Evolutionary conservation across 2,888 invertebrate genomes (phyloP).

Genomic region (Ramazzottius varieornatus): DNA sequence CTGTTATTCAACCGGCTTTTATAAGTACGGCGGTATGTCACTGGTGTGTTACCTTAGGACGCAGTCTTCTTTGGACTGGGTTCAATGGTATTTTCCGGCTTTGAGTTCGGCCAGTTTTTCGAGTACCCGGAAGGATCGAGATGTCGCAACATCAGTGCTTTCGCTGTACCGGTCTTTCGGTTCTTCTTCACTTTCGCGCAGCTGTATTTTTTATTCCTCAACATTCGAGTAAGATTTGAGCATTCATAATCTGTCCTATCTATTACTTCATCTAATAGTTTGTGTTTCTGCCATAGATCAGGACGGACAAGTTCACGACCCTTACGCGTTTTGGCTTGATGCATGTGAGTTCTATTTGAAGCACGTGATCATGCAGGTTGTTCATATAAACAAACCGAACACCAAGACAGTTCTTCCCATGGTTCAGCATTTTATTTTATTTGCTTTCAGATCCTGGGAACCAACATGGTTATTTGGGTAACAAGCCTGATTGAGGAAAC

Average conservation of each 20-base stretch:
- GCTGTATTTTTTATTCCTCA: background rate
- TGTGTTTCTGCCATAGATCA: background rate
- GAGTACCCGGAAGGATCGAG: background rate
- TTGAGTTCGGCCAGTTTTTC: background rate
- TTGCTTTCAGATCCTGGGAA: background rate
- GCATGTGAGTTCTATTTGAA: background rate
- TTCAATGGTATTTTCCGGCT: background rate
- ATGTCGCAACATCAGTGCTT: background rate
- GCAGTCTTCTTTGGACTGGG: background rate
- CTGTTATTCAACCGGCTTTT: background rate
- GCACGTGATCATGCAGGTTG: too few relatives aligned
- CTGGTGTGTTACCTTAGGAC: background rate
- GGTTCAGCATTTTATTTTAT: background rate
- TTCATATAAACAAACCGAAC: too few relatives aligned
- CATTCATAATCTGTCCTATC: background rate
- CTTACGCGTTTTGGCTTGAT: background rate
- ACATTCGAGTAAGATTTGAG: background rate
- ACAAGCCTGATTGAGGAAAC: background rate
- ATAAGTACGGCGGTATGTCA: too few relatives aligned
- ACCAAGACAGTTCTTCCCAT: too few relatives aligned
- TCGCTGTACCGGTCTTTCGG: background rate
- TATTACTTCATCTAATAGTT: background rate
- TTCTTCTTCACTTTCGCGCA: background rate
- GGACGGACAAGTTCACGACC: background rate
- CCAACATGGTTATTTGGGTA: background rate